Conservation (phyloP, 2,113 vertebrate genomes). For the Cyprinodon tularosa region DNA sequence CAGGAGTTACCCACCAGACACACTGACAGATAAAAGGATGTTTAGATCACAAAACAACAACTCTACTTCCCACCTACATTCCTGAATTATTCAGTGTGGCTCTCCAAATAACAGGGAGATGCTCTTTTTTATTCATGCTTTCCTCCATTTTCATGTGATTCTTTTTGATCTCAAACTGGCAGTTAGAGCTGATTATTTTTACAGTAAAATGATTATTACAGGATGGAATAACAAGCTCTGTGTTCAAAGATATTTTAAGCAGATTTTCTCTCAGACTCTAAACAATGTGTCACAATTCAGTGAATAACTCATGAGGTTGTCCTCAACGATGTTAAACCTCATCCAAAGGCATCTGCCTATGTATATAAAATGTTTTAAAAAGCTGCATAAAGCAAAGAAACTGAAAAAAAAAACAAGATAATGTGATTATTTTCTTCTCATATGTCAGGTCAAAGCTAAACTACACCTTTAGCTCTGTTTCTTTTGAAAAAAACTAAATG, state of each 20-base stretch:
- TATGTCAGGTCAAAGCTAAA: background rate
- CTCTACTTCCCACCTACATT: background rate
- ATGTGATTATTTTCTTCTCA: background rate
- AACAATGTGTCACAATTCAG: constrained; percentile 6
- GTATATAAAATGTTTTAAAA: background rate
- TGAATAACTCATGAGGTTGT: constrained; percentile 22
- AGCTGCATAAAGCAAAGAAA: background rate
- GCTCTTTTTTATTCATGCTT: constrained; percentile 29
- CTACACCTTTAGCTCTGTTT: no score
- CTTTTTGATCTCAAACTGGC: constrained; percentile 41
- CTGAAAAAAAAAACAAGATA: background rate
- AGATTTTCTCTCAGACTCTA: background rate
- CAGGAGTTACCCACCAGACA: background rate
- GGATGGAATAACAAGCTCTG: background rate
- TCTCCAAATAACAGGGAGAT: constrained; percentile 11
- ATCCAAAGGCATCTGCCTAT: background rate
- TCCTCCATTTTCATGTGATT: constrained; percentile 22
- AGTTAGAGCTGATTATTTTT: constrained; percentile 18
- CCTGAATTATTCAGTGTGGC: background rate
- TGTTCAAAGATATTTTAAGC: background rate
- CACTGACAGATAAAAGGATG: background rate
- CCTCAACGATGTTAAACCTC: background rate
- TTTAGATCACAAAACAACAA: background rate
- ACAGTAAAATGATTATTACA: background rate
- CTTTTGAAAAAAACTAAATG: no score